Evolutionary conservation across 2,113 vertebrate genomes (phyloP).

Genomic region (Thamnaconus septentrionalis): DNA sequence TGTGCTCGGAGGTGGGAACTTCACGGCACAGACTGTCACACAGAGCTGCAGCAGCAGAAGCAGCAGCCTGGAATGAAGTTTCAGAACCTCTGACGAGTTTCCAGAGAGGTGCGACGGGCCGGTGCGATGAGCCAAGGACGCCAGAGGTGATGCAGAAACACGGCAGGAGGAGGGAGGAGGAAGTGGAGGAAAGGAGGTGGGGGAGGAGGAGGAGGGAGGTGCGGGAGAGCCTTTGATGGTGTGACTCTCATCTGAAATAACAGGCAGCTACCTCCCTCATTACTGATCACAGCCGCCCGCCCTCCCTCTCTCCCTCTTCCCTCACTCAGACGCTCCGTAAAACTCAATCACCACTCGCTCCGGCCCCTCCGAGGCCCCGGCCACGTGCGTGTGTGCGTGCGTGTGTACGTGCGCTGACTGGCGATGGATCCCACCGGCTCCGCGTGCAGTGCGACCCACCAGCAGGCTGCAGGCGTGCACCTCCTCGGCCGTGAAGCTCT

Average conservation of each 20-base stretch:
- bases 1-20: too few relatives aligned
- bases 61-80: constrained; percentile 5
- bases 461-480: constrained; percentile 1
- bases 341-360: background rate
- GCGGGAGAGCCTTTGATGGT: constrained; percentile 45
- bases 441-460: too few relatives aligned
- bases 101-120: constrained; percentile 9
- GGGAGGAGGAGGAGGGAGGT: constrained; percentile 5
- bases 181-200: too few relatives aligned
- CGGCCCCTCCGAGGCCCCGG: background rate
- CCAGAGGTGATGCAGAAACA: constrained; percentile 27
- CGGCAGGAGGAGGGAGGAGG: background rate
- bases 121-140: constrained; percentile 31
- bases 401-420: too few relatives aligned
- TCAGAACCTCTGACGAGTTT: constrained; percentile 27
- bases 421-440: too few relatives aligned
- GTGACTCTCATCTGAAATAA: constrained; percentile 48
- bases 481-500: constrained; percentile 15
- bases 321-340: constrained; percentile 5
- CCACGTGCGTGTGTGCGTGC: constrained; percentile 10
- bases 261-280: constrained; percentile 49
- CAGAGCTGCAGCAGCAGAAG: background rate
- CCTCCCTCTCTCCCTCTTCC: background rate
- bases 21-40: too few relatives aligned
- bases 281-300: constrained; percentile 52